phyloP scores from a whole-genome alignment of 2,113 vertebrate genomes.

The Microtus richardsoni region DNA sequence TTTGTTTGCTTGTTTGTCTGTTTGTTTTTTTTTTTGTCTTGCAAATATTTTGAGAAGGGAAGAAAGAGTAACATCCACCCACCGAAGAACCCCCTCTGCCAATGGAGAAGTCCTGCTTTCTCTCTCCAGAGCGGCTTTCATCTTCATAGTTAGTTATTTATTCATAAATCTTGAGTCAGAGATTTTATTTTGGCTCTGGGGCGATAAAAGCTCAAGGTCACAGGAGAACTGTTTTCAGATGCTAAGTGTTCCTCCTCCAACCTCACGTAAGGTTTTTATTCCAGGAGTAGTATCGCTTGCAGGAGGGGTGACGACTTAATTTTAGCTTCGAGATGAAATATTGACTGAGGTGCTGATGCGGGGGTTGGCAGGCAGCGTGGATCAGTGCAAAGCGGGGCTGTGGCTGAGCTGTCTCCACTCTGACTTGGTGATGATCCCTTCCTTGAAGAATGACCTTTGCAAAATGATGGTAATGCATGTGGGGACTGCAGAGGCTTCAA shows the following conservation, averaged over 20 bases:
- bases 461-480: not conserved
- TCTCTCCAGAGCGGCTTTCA: constrained; percentile 53
- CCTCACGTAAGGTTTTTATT: constrained; percentile 63
- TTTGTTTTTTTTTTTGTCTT: not conserved
- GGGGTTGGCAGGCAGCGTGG: not conserved
- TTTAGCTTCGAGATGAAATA: constrained; percentile 66
- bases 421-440: constrained; percentile 6
- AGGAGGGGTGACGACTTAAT: constrained; percentile 63
- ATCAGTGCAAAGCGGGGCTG: not conserved
- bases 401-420: not conserved
- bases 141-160: constrained; percentile 74
- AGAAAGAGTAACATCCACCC: not conserved
- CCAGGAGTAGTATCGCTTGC: constrained; percentile 45
- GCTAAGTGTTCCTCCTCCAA: constrained; percentile 61
- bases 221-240: constrained; percentile 66
- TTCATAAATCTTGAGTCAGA: constrained; percentile 71
- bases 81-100: not conserved
- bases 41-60: not conserved
- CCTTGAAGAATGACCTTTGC: constrained; percentile 25
- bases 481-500: not conserved
- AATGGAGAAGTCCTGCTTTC: not conserved
- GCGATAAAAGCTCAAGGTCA: constrained; percentile 70
- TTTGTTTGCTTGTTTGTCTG: not conserved
- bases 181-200: constrained; percentile 62
- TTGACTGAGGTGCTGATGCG: not conserved